A percentile compares a stretch with the other conserved stretches of the same genome.
These are phyloP conservation scores for Dicerorhinus sumatrensis DNA, from an alignment of 2,113 vertebrate species.

Conservation along the genomic window DNA sequence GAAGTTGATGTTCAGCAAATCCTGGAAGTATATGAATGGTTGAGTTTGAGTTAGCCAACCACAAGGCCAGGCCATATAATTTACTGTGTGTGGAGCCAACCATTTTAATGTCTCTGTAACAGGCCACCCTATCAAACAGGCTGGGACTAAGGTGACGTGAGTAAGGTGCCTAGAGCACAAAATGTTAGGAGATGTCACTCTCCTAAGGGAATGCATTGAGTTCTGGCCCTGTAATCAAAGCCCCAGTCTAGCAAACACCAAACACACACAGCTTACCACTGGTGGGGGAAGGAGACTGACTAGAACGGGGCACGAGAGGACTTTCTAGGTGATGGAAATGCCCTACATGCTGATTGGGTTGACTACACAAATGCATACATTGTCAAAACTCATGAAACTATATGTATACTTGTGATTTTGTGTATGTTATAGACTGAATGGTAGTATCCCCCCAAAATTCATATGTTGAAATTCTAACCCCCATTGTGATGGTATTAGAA, in stretches of 20 bases:
- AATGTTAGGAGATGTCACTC: not conserved
- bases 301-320: not conserved
- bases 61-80: not conserved
- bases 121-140: not conserved
- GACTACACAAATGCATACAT: not conserved
- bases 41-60: not conserved
- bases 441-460: not conserved
- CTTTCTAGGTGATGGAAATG: not conserved
- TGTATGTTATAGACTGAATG: not conserved
- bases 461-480: not conserved
- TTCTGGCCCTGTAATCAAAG: not conserved
- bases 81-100: not conserved
- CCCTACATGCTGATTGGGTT: not conserved
- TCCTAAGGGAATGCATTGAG: not conserved
- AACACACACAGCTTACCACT: not conserved
- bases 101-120: not conserved
- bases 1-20: not conserved
- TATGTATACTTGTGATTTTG: not conserved
- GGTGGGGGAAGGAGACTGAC: not conserved
- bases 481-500: not conserved
- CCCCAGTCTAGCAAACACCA: not conserved
- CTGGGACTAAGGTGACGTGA: not conserved
- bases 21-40: not conserved
- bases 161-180: fast-evolving
- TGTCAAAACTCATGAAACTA: not conserved